These are phyloP conservation scores for Melanerpes aurifrons DNA, from an alignment of 2,113 vertebrate species.

Conservation along the genomic window DNA sequence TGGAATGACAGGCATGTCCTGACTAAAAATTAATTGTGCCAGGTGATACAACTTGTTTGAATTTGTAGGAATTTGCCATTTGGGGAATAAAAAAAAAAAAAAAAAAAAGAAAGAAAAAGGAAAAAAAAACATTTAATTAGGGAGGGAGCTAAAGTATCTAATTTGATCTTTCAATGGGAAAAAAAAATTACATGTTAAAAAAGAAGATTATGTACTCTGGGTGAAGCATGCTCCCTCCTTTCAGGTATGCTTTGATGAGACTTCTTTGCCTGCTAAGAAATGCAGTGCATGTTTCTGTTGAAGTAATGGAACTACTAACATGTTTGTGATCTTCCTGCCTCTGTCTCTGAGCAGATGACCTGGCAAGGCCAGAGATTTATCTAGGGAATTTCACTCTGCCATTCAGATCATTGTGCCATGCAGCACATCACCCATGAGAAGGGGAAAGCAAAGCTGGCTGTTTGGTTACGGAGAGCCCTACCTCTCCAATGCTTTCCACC, in stretches of 20 bases:
- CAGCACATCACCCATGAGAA: rapidly evolving
- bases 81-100: slow-evolving; percentile 60
- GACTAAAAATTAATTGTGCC: slow-evolving; percentile 72
- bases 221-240: slow-evolving; percentile 42
- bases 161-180: slow-evolving; percentile 59
- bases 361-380: neutral
- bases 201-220: slow-evolving; percentile 26
- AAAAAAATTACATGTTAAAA: slow-evolving; percentile 62
- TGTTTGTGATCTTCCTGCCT: neutral
- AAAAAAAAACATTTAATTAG: slow-evolving; percentile 68
- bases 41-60: slow-evolving; percentile 75
- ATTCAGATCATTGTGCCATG: neutral
- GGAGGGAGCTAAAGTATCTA: slow-evolving; percentile 49
- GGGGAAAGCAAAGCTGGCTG: neutral
- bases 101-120: slow-evolving; percentile 50
- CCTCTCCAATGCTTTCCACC: neutral
- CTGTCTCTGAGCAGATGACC: neutral
- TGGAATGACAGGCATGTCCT: slow-evolving; percentile 78
- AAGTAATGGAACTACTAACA: neutral
- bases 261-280: neutral
- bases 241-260: slow-evolving; percentile 66
- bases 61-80: slow-evolving; percentile 72
- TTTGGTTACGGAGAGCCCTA: rapidly evolving
- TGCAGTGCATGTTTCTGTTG: rapidly evolving
- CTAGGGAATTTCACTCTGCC: neutral